Evolutionary conservation across 1,140 invertebrate genomes (phyloP).

Genomic region (Coptotermes formosanus): DNA sequence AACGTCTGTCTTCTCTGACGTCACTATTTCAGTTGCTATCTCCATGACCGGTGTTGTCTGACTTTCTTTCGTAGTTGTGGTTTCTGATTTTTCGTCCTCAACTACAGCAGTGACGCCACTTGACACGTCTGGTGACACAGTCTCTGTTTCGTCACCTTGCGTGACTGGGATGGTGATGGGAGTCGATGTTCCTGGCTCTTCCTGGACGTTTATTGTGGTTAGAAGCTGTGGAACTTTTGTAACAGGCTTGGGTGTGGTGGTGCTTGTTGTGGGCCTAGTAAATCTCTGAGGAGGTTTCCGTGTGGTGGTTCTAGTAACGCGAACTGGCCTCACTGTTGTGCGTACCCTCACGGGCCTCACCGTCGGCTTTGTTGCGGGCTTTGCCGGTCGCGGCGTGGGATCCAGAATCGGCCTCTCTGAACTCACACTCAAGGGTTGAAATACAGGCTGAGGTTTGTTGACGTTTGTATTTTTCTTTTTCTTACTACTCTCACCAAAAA

Average conservation of each 20-base stretch:
- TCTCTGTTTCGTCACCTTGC: slow-evolving; percentile 25
- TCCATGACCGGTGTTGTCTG: neutral
- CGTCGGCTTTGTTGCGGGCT: neutral
- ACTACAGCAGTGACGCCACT: too few relatives aligned
- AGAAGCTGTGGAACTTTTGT: neutral
- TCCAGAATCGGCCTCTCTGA: neutral
- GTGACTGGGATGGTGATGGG: slow-evolving; percentile 38
- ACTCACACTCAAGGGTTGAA: slow-evolving; percentile 3
- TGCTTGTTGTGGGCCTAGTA: neutral
- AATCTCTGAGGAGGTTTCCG: neutral
- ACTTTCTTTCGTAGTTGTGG: neutral
- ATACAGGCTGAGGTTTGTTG: neutral
- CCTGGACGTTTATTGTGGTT: neutral
- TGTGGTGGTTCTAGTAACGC: neutral
- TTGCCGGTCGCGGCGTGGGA: neutral
- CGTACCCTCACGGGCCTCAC: neutral
- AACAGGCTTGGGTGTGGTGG: neutral
- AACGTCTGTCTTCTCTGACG: neutral
- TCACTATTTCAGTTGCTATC: neutral
- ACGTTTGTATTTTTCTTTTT: slow-evolving; percentile 24
- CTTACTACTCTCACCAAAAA: slow-evolving; percentile 21
- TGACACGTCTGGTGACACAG: neutral
- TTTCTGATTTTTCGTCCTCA: neutral
- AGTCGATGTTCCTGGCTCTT: slow-evolving; percentile 36
- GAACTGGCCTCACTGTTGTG: neutral